Conservation (phyloP, 2,888 invertebrate genomes). For the Sylvicola fuscatus region DNA sequence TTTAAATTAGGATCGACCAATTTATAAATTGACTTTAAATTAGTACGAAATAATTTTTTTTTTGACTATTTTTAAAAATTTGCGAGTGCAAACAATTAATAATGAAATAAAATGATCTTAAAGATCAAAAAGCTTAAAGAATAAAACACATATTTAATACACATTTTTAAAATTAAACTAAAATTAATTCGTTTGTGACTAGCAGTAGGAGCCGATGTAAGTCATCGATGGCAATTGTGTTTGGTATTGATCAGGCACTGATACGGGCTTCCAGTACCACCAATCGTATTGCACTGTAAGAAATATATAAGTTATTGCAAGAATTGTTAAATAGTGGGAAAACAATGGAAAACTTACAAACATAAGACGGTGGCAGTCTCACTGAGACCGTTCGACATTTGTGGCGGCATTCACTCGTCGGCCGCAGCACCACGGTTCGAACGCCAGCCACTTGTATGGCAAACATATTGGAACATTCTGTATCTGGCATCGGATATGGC, state of each 20-base stretch:
- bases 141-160: too few species aligned
- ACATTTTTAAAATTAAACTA: too few species aligned
- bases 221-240: constrained; percentile 35
- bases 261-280: constrained; percentile 55
- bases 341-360: too few species aligned
- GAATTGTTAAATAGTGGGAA: neutral
- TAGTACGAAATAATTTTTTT: too few species aligned
- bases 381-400: constrained; percentile 52
- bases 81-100: too few species aligned
- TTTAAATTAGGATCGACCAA: too few species aligned
- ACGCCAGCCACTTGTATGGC: constrained; percentile 51
- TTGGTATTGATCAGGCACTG: constrained; percentile 35
- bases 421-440: constrained; percentile 47
- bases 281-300: constrained; percentile 52
- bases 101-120: too few species aligned
- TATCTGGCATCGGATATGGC: constrained; percentile 49
- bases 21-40: too few species aligned
- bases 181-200: constrained; percentile 9
- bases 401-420: constrained; percentile 54
- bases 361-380: constrained; percentile 46
- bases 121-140: too few species aligned
- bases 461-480: constrained; percentile 66
- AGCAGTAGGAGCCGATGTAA: constrained; percentile 47
- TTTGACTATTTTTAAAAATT: too few species aligned
- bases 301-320: constrained; percentile 4